Evolutionary conservation across 64 coral and sea anemone species (phyloP).

Genomic region (Stylophora pistillata): DNA sequence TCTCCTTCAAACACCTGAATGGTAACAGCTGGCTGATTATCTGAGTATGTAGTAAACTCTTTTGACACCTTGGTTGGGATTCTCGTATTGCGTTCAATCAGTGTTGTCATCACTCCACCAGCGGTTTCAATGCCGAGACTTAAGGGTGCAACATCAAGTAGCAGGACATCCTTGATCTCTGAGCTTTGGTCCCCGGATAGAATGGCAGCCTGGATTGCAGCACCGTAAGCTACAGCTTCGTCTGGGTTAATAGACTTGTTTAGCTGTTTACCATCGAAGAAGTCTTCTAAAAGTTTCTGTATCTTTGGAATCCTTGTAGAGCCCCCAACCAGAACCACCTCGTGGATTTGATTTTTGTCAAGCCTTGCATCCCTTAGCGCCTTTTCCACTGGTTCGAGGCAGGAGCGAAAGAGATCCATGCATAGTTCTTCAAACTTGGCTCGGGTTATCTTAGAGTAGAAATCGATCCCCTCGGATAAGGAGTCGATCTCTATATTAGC

Average conservation of each 20-base stretch:
- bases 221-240: constrained; percentile 74
- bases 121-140: constrained; percentile 57
- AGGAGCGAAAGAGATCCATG: constrained; percentile 61
- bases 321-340: constrained; percentile 72
- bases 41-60: constrained; percentile 64
- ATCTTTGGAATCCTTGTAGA: constrained; percentile 75
- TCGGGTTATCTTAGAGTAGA: constrained; percentile 63
- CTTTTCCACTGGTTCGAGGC: constrained; percentile 61
- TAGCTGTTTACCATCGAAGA: constrained; percentile 56
- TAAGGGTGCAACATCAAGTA: constrained; percentile 64
- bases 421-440: constrained; percentile 70
- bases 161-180: constrained; percentile 57
- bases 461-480: constrained; percentile 64
- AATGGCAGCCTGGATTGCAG: constrained; percentile 66
- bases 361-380: constrained; percentile 58
- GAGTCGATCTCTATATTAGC: constrained; percentile 74
- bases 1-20: constrained; percentile 64
- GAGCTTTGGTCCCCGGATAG: constrained; percentile 56
- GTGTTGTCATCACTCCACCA: constrained; percentile 59
- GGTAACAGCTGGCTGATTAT: constrained; percentile 60
- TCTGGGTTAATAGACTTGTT: constrained; percentile 82
- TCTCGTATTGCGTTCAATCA: constrained; percentile 61
- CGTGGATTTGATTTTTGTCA: constrained; percentile 49
- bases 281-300: constrained; percentile 50
- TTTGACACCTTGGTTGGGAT: constrained; percentile 61